Conservation (phyloP, 2,888 invertebrate genomes). For the Drosophila nigricruria region DNA sequence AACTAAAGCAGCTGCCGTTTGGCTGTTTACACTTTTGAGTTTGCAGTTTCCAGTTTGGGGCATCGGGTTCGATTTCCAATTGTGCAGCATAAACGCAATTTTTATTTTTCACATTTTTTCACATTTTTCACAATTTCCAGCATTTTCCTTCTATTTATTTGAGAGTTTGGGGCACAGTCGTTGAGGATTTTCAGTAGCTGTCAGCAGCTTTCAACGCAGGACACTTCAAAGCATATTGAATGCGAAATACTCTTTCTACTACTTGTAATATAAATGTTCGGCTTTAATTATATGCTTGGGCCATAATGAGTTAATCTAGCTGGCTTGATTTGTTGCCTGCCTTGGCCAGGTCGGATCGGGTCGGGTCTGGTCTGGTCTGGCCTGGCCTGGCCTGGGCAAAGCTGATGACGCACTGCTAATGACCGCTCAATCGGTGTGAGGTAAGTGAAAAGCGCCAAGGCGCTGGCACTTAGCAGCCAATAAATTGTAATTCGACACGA, state of each 20-base stretch:
- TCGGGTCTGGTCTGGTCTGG: neutral
- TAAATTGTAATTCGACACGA: slow-evolving; percentile 80
- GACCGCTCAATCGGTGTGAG: slow-evolving; percentile 26
- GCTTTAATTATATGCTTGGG: slow-evolving; percentile 1
- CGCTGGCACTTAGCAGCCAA: slow-evolving; percentile 75
- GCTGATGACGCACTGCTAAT: slow-evolving; percentile 40
- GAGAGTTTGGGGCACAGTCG: slow-evolving; percentile 31
- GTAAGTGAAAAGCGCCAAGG: slow-evolving; percentile 57
- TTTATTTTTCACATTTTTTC: slow-evolving; percentile 55
- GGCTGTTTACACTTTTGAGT: slow-evolving; percentile 56
- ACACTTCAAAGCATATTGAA: neutral
- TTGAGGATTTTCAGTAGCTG: slow-evolving; percentile 50
- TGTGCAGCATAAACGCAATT: slow-evolving; percentile 64
- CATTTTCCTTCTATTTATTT: slow-evolving; percentile 33
- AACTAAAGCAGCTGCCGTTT: slow-evolving; percentile 62
- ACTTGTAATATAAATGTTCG: neutral
- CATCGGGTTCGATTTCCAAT: slow-evolving; percentile 43
- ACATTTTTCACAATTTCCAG: slow-evolving; percentile 33
- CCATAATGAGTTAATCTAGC: slow-evolving; percentile 28
- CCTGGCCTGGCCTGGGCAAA: slow-evolving; percentile 17
- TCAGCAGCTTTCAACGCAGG: slow-evolving; percentile 33
- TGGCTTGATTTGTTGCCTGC: neutral
- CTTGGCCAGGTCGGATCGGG: neutral
- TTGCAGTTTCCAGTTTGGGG: slow-evolving; percentile 43
- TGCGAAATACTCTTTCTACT: slow-evolving; percentile 20